Percentiles rank a stretch among this genome's conserved stretches.
phyloP scores from a whole-genome alignment of 2,888 invertebrate species.

The Callyntrura guangdongensis region DNA sequence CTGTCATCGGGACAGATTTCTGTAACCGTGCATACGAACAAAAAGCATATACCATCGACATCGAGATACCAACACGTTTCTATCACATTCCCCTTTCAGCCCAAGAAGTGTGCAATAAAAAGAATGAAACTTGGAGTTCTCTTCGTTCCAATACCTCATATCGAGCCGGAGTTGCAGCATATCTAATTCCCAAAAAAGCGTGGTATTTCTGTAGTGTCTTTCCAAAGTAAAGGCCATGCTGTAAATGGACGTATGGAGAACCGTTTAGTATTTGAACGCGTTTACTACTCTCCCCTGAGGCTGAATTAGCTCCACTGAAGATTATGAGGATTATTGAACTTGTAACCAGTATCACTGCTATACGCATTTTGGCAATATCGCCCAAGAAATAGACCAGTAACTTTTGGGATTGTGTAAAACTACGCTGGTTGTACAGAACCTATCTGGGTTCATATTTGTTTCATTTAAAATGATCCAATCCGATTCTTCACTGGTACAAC shows the following conservation, averaged over 20 bases:
- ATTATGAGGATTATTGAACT: constrained; percentile 26
- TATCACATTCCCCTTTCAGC: background rate
- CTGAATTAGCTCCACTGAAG: background rate
- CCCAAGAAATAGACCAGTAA: background rate
- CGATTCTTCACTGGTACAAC: background rate
- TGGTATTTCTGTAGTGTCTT: constrained; percentile 39
- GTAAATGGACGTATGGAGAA: constrained; percentile 75
- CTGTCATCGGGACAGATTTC: constrained; percentile 67
- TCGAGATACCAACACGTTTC: constrained; percentile 28
- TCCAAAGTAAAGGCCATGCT: constrained; percentile 74
- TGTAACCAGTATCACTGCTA: background rate
- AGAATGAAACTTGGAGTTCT: constrained; percentile 7
- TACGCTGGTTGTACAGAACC: background rate
- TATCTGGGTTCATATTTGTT: constrained; percentile 54
- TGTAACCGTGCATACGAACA: too few species aligned
- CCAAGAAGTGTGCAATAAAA: background rate
- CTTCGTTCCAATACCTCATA: constrained; percentile 66
- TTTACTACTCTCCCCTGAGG: constrained; percentile 18
- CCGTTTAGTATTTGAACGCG: constrained; percentile 71
- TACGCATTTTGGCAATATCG: constrained; percentile 43
- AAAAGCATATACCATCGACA: background rate
- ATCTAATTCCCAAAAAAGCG: constrained; percentile 65
- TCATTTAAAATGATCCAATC: background rate
- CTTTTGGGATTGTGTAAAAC: background rate
- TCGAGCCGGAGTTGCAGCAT: constrained; percentile 73